Evolutionary conservation across 1,140 invertebrate genomes (phyloP), one percentile per base, ranked within the genome.

Genomic region (honey bee (Apis mellifera)): DNA sequence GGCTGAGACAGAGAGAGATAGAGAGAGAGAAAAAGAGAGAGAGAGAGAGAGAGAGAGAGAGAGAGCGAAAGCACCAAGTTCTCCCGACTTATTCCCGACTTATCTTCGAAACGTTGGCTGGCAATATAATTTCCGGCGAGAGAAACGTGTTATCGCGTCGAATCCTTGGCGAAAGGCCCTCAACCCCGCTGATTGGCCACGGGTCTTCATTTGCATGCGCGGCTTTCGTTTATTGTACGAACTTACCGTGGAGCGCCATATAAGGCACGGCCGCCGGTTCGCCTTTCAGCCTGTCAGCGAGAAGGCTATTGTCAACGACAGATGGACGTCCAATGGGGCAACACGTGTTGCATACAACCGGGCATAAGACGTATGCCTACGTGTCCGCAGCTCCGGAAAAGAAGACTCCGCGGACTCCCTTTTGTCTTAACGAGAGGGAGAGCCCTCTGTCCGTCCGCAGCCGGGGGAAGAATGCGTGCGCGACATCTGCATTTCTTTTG

Each of bases 281-380:
- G 73, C 86, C 86, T 90, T 89, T 88, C 84, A 88, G 87, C 72
- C 89, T 91, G 90, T 91, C 90, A 91, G 87, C 85, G 90, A 90
- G 84, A 88, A 90, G 87, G 85, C 87, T 91, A 92, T 92, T 92
- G 91, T 92, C 90, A 91, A 89, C 91, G 89, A 90, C 91, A 91
- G 90, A 92, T 92, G 92, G 91, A 92, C 90, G 88, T 92, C 91
- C 89, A 92, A 91, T 90, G 88, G 87, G 87, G 83, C 86, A 90
- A 89, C 89, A 91, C 89, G 90, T 90, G 90, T 91, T 88, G 89
- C 91, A 91, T 92, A 91, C 87, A 86, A 82, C 79, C 76, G 66
- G 19, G 74, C 71, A 66, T 74, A 78, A 80, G 83, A 86, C 66
- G 76, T 79, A 83, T 85, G 74, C 70, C 42, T 76, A 77, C 79